A percentile compares a stretch with the other conserved stretches of the same genome.
Conservation (phyloP, 2,888 invertebrate species). For the Tinea trinotella region DNA sequence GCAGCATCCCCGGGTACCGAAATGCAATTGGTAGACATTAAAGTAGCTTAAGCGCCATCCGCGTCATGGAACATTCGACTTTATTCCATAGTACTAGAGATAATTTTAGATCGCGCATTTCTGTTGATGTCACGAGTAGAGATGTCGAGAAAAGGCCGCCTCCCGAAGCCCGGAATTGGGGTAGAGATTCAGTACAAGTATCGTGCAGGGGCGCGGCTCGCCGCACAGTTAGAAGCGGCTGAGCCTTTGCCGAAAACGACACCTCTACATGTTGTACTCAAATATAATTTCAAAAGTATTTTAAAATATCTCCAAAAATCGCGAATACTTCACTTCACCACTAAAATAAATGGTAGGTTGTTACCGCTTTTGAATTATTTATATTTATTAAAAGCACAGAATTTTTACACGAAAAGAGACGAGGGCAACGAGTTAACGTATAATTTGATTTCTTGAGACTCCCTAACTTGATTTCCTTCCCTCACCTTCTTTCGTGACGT, state of each 20-base stretch:
- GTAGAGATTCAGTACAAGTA: conserved; percentile 72
- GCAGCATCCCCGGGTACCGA: conserved; percentile 73
- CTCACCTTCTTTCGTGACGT: conserved; percentile 45
- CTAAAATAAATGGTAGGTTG: conserved; percentile 12
- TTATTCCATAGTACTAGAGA: background rate
- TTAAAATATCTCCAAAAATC: background rate
- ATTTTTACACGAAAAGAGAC: background rate
- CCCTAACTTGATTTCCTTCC: conserved; percentile 48
- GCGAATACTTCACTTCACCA: background rate
- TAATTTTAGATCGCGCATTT: background rate
- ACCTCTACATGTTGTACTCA: conserved; percentile 30
- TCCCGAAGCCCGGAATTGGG: conserved; percentile 67
- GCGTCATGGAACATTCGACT: background rate
- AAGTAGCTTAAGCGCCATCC: conserved; percentile 37
- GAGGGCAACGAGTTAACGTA: conserved; percentile 30
- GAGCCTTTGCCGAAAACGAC: conserved; percentile 60
- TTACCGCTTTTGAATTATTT: background rate
- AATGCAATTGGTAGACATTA: conserved; percentile 65
- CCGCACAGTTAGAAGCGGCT: conserved; percentile 71
- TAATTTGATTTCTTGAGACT: conserved; percentile 52
- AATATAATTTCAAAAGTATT: conserved; percentile 1
- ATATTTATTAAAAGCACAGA: background rate
- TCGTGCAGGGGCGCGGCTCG: conserved; percentile 71
- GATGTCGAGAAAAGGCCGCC: conserved; percentile 31
- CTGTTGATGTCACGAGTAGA: conserved; percentile 5